These are phyloP conservation scores for Tichodroma muraria DNA, from an alignment of 2,113 vertebrate species.

Conservation along the genomic window DNA sequence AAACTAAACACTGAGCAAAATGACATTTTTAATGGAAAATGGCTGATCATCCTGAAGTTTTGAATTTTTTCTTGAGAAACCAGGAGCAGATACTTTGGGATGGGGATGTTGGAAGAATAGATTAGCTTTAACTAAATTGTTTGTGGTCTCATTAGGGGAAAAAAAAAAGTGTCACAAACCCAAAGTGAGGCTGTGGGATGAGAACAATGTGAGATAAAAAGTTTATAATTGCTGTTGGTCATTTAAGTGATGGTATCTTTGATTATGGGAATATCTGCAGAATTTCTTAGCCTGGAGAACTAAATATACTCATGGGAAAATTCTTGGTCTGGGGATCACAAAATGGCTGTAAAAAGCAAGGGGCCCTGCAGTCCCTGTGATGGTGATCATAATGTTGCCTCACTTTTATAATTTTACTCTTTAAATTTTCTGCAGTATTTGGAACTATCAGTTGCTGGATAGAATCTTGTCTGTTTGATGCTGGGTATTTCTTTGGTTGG, in stretches of 20 bases:
- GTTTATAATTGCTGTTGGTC: neutral
- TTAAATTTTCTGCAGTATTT: neutral
- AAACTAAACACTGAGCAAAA: neutral
- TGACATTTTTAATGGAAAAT: neutral
- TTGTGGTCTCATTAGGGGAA: neutral
- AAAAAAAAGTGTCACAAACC: rapidly evolving
- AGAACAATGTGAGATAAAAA: neutral
- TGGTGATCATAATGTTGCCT: neutral
- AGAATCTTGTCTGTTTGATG: neutral
- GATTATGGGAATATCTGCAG: neutral
- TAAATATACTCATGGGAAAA: rapidly evolving
- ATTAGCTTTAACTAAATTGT: neutral
- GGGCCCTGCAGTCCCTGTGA: rapidly evolving
- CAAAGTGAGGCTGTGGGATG: neutral
- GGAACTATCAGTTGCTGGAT: neutral
- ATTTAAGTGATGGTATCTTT: neutral
- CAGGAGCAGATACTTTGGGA: neutral
- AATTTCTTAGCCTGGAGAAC: neutral
- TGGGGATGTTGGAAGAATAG: neutral
- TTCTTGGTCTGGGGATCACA: neutral
- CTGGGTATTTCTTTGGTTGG: neutral
- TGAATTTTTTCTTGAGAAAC: neutral
- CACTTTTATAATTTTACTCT: neutral
- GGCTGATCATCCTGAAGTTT: neutral
- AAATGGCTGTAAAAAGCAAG: neutral